phyloP scores from a whole-genome alignment of 2,797 vertebrate genomes.

The Gobionotothen gibberifrons region DNA sequence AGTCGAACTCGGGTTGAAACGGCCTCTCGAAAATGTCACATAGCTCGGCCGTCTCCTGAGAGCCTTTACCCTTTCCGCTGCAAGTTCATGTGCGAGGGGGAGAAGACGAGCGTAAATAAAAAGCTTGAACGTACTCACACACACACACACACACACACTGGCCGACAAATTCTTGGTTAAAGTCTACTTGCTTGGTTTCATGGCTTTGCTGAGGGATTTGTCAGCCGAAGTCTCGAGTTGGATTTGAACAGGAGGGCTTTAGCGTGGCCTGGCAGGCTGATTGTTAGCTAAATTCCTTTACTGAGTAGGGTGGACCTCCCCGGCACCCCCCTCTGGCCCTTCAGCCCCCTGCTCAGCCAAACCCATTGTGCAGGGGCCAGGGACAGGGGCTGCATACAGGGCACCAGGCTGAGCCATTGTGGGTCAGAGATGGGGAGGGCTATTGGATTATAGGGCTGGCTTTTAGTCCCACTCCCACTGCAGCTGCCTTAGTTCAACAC shows the following conservation, averaged over 20 bases:
- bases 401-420: slow-evolving; percentile 76
- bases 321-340: slow-evolving; percentile 42
- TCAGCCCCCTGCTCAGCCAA: slow-evolving; percentile 64
- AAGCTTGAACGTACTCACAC: slow-evolving; percentile 46
- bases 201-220: slow-evolving; percentile 63
- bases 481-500: slow-evolving; percentile 74
- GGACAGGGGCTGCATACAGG: slow-evolving; percentile 72
- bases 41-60: slow-evolving; percentile 73
- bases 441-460: slow-evolving; percentile 71
- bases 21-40: slow-evolving; percentile 80
- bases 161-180: slow-evolving; percentile 56
- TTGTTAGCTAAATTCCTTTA: slow-evolving; percentile 80
- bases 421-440: slow-evolving; percentile 53
- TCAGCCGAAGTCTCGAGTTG: slow-evolving; percentile 52
- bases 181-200: slow-evolving; percentile 53
- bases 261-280: slow-evolving; percentile 63
- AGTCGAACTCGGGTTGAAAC: slow-evolving; percentile 65
- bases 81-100: slow-evolving; percentile 70
- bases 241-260: slow-evolving; percentile 65
- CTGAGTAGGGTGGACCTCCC: slow-evolving; percentile 67
- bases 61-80: slow-evolving; percentile 75
- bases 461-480: slow-evolving; percentile 74
- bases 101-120: slow-evolving; percentile 71
- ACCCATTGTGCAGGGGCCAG: slow-evolving; percentile 74
- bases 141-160: slow-evolving; percentile 24